Percentiles rank a stretch among this genome's conserved stretches.
These are phyloP conservation scores for Gymnocephalus cernua DNA, from an alignment of 2,113 vertebrate genomes.

Conservation along the genomic window DNA sequence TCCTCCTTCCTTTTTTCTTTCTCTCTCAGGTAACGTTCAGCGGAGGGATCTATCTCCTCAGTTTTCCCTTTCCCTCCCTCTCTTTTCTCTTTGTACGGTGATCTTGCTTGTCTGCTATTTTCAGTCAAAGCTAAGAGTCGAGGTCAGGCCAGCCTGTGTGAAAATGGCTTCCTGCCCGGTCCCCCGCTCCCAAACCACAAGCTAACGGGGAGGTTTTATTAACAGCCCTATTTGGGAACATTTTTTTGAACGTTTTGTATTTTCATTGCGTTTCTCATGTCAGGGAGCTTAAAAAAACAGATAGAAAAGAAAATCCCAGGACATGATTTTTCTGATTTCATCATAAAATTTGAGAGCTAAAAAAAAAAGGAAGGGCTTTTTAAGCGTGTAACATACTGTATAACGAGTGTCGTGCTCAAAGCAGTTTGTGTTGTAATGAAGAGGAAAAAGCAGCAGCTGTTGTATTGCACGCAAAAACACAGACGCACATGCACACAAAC, in stretches of 20 bases:
- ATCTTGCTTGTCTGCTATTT: conserved; percentile 81
- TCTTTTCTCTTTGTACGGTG: conserved; percentile 41
- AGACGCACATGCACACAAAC: conserved; percentile 15
- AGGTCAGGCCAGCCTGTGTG: conserved; percentile 80
- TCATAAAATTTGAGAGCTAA: not conserved
- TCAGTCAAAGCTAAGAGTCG: conserved; percentile 73
- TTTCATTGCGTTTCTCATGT: conserved; percentile 70
- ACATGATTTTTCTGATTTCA: conserved; percentile 3
- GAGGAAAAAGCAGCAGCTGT: not conserved
- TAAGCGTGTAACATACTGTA: not conserved
- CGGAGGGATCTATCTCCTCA: conserved; percentile 56
- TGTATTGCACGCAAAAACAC: conserved; percentile 8
- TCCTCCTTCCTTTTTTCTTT: not conserved
- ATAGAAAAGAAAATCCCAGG: not conserved
- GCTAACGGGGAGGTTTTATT: conserved; percentile 74
- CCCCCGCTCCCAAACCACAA: conserved; percentile 66
- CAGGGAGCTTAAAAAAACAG: conserved; percentile 30
- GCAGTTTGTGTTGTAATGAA: conserved; percentile 1
- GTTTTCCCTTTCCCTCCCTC: not conserved
- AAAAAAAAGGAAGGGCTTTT: not conserved
- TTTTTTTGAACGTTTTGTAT: conserved; percentile 44
- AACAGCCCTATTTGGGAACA: conserved; percentile 72
- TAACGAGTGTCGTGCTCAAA: not conserved
- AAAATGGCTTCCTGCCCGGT: conserved; percentile 81
- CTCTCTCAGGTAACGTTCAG: conserved; percentile 83